phyloP scores from a whole-genome alignment of 2,113 vertebrate species.

The Myrmecobius fasciatus region DNA sequence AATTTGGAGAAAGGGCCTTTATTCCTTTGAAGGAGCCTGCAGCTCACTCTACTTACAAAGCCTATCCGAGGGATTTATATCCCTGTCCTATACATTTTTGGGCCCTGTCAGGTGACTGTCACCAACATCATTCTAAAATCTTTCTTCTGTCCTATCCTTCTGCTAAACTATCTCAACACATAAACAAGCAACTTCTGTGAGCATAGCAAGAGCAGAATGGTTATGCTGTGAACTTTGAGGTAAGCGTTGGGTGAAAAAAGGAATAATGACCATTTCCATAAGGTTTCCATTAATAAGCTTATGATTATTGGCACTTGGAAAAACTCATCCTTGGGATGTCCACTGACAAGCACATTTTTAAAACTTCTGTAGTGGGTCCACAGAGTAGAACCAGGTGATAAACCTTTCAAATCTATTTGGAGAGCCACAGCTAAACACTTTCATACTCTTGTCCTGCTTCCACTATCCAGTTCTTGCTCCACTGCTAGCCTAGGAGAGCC shows the following conservation, averaged over 20 bases:
- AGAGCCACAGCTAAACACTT: slow-evolving; percentile 68
- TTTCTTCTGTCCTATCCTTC: slow-evolving; percentile 15
- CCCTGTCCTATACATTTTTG: neutral
- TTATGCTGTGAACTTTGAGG: slow-evolving; percentile 5
- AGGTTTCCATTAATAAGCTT: slow-evolving; percentile 13
- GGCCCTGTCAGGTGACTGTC: neutral
- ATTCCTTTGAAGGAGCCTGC: neutral
- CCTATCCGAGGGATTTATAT: neutral
- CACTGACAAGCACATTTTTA: slow-evolving; percentile 65
- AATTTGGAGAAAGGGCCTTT: neutral
- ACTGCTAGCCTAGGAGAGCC: neutral
- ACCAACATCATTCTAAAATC: neutral
- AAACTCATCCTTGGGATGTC: slow-evolving; percentile 42
- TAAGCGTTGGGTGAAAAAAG: neutral
- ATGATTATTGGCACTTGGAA: slow-evolving; percentile 36
- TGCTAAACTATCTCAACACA: slow-evolving; percentile 37
- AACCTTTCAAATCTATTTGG: slow-evolving; percentile 71
- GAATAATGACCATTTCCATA: slow-evolving; percentile 52
- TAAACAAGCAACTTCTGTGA: neutral
- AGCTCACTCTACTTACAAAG: neutral
- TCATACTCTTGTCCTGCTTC: slow-evolving; percentile 56
- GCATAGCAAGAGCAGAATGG: neutral
- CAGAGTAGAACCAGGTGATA: slow-evolving; percentile 70
- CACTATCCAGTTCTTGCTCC: neutral
- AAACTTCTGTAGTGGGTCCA: slow-evolving; percentile 76